These are phyloP conservation scores for Peromyscus aztecus DNA, from an alignment of 2,797 vertebrate species.

Conservation along the genomic window DNA sequence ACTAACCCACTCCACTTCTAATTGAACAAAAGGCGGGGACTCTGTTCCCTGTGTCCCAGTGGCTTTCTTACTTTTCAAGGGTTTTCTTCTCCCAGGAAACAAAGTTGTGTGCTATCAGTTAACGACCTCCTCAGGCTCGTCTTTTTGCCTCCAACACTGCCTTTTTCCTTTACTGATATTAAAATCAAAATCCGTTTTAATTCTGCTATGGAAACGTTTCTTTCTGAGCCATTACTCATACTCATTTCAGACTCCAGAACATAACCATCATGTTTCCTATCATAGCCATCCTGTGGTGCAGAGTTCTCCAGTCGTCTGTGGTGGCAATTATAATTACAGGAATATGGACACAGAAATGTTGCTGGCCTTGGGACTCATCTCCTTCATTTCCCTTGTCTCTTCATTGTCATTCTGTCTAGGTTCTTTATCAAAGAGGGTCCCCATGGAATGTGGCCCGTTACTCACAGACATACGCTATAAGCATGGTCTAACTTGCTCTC, in stretches of 20 bases:
- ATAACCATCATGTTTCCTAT: background rate
- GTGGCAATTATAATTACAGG: background rate
- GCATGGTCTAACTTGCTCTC: background rate
- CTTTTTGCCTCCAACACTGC: background rate
- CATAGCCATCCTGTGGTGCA: background rate
- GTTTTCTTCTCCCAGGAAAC: background rate
- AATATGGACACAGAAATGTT: background rate
- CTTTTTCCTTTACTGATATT: background rate
- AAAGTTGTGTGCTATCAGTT: background rate
- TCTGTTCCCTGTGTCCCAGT: background rate
- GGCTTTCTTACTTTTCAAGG: background rate
- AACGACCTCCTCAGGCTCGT: background rate
- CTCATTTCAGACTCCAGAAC: background rate
- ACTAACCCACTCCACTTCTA: background rate
- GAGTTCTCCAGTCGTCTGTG: background rate
- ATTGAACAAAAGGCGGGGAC: background rate
- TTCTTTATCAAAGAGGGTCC: background rate
- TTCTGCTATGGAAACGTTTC: background rate
- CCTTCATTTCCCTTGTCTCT: background rate
- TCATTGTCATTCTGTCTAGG: background rate
- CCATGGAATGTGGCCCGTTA: background rate
- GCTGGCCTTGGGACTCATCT: background rate
- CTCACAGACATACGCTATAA: background rate
- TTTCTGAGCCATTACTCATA: background rate
- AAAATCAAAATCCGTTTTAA: slow-evolving; percentile 12